phyloP scores from a whole-genome alignment of 2,797 vertebrate genomes.

The Gymnoscopelus braueri region DNA sequence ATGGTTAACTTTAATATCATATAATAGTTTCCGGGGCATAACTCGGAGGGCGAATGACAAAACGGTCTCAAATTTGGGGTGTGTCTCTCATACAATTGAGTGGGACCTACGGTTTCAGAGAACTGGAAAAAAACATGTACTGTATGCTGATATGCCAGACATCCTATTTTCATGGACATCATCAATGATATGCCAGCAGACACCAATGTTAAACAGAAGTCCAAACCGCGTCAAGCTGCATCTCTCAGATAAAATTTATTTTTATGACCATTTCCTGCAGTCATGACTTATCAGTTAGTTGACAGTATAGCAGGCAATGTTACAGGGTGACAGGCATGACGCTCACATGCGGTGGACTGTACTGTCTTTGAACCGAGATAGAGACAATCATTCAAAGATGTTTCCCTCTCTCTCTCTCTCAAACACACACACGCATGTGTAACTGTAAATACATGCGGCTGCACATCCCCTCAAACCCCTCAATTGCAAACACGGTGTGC shows the following conservation, averaged over 20 bases:
- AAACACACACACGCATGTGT: conserved; percentile 17
- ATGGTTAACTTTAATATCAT: too few relatives aligned
- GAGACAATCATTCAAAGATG: conserved; percentile 52
- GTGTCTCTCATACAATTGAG: too few relatives aligned
- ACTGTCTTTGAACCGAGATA: conserved; percentile 61
- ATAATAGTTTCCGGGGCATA: too few relatives aligned
- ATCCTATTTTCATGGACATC: conserved; percentile 27
- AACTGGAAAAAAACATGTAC: conserved; percentile 11
- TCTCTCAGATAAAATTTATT: conserved; percentile 48
- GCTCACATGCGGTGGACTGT: conserved; percentile 60
- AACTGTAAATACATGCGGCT: background rate
- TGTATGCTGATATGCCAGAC: conserved; percentile 7
- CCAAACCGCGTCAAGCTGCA: background rate
- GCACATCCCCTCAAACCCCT: background rate
- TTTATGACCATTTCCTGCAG: conserved; percentile 37
- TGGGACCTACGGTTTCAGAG: too few relatives aligned
- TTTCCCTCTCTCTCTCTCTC: background rate
- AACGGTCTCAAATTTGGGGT: too few relatives aligned
- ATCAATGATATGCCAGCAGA: conserved; percentile 37
- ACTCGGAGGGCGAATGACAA: too few relatives aligned
- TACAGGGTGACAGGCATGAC: conserved; percentile 40
- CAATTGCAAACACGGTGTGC: too few relatives aligned
- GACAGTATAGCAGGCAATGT: conserved; percentile 37
- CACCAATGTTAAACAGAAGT: conserved; percentile 24
- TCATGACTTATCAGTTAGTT: conserved; percentile 56